These are phyloP conservation scores for Nycticorax nycticorax DNA, from an alignment of 2,113 vertebrate species.

Conservation along the genomic window DNA sequence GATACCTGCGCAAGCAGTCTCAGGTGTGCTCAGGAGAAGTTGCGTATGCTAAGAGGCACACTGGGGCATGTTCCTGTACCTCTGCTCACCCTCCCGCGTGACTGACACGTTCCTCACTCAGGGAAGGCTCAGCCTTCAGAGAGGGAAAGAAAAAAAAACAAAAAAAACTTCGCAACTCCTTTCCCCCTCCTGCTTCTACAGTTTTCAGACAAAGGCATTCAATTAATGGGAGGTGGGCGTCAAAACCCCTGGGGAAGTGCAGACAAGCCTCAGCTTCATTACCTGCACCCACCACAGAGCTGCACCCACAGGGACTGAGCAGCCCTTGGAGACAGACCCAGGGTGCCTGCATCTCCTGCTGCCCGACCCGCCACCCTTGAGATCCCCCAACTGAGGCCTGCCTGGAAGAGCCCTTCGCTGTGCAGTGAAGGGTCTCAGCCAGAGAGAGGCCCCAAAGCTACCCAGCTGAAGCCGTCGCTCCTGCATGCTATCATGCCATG, in stretches of 20 bases:
- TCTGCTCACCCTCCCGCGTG: accelerated
- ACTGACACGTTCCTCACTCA: accelerated
- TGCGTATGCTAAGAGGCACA: neutral
- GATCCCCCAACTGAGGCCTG: neutral
- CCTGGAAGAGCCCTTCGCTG: neutral
- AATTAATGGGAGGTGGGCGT: accelerated
- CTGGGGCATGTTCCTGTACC: accelerated
- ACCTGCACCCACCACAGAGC: neutral
- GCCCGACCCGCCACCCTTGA: accelerated
- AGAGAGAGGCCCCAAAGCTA: neutral
- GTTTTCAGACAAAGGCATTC: neutral
- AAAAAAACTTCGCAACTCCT: neutral
- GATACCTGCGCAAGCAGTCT: neutral
- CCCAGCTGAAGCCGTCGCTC: neutral
- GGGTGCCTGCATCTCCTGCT: neutral
- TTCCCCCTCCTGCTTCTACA: neutral
- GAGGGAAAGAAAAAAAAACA: neutral
- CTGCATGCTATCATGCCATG: neutral
- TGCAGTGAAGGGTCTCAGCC: neutral
- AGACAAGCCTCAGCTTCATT: neutral
- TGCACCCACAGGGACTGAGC: neutral
- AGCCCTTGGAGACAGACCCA: neutral
- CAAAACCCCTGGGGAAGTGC: neutral
- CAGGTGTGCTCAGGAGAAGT: neutral
- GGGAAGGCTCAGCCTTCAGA: neutral